Percentiles rank a stretch among this genome's conserved stretches.
These are phyloP conservation scores for Venturia canescens DNA, from an alignment of 1,140 invertebrate genomes.

Conservation along the genomic window DNA sequence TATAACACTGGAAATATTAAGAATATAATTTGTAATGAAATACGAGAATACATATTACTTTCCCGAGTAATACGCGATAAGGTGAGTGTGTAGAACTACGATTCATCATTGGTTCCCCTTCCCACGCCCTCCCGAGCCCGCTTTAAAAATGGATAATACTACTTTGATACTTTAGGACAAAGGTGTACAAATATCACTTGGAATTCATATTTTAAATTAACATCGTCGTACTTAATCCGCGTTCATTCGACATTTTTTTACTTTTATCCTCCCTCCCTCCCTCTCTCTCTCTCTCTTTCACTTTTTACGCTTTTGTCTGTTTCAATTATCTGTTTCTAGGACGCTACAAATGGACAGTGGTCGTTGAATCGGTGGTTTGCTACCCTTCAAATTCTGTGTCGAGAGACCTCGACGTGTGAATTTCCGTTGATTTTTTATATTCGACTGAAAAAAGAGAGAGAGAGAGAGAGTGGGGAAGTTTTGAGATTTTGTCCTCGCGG, in stretches of 20 bases:
- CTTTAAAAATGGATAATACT: constrained; percentile 66
- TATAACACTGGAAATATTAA: constrained; percentile 76
- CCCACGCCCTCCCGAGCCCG: constrained; percentile 48
- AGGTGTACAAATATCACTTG: constrained; percentile 50
- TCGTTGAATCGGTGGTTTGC: too few relatives aligned
- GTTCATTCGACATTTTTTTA: not conserved
- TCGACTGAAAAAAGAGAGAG: too few relatives aligned
- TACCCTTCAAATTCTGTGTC: too few relatives aligned
- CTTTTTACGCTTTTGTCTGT: constrained; percentile 24
- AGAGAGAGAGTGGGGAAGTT: too few relatives aligned
- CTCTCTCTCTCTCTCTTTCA: not conserved
- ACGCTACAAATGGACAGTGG: too few relatives aligned
- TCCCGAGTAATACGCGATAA: constrained; percentile 60
- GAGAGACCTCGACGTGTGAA: too few relatives aligned
- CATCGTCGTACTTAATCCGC: not conserved
- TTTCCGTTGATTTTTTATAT: too few relatives aligned
- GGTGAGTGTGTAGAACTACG: constrained; percentile 65
- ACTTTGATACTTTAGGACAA: constrained; percentile 52
- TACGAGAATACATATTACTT: constrained; percentile 74
- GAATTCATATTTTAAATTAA: constrained; percentile 37
- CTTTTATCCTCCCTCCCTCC: not conserved
- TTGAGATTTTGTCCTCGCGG: too few relatives aligned
- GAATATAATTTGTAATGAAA: constrained; percentile 75
- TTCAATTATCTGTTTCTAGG: too few relatives aligned
- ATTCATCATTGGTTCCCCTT: constrained; percentile 46